Conservation (phyloP, 2,888 invertebrate genomes). For the Pelosia muscerda region DNA sequence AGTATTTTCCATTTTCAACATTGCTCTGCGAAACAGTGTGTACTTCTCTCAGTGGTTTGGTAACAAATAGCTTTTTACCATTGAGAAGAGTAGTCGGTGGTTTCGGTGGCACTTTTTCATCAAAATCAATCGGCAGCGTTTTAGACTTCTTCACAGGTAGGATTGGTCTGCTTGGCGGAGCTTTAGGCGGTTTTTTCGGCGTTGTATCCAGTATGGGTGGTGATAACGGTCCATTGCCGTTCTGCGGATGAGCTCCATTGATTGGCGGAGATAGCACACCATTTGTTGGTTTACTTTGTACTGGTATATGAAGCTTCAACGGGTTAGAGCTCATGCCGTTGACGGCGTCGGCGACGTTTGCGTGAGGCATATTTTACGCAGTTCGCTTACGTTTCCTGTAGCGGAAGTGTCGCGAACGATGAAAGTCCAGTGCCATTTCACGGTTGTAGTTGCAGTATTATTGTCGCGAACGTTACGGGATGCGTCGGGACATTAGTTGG, state of each 20-base stretch:
- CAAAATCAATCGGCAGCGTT: slow-evolving; percentile 80
- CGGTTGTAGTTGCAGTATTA: slow-evolving; percentile 74
- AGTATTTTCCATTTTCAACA: slow-evolving; percentile 66
- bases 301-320: slow-evolving; percentile 76
- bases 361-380: slow-evolving; percentile 76
- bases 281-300: slow-evolving; percentile 61
- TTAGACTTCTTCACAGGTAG: slow-evolving; percentile 81
- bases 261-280: slow-evolving; percentile 54
- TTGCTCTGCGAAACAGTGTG: slow-evolving; percentile 69
- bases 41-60: slow-evolving; percentile 80
- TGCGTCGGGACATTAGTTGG: slow-evolving; percentile 79
- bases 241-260: slow-evolving; percentile 63
- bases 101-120: slow-evolving; percentile 75
- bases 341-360: slow-evolving; percentile 53
- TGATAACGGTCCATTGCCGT: slow-evolving; percentile 74
- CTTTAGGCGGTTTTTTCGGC: slow-evolving; percentile 79
- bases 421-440: slow-evolving; percentile 85
- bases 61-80: slow-evolving; percentile 75
- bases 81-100: slow-evolving; percentile 65
- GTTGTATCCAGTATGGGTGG: slow-evolving; percentile 78
- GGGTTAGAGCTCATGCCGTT: slow-evolving; percentile 58
- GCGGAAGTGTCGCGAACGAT: slow-evolving; percentile 78
- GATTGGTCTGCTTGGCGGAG: slow-evolving; percentile 72
- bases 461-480: slow-evolving; percentile 75
- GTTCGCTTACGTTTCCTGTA: slow-evolving; percentile 78